Percentiles rank a stretch among this genome's conserved stretches.
Evolutionary conservation across 2,797 vertebrate genomes (phyloP).

Genomic region (Cuculus canorus): DNA sequence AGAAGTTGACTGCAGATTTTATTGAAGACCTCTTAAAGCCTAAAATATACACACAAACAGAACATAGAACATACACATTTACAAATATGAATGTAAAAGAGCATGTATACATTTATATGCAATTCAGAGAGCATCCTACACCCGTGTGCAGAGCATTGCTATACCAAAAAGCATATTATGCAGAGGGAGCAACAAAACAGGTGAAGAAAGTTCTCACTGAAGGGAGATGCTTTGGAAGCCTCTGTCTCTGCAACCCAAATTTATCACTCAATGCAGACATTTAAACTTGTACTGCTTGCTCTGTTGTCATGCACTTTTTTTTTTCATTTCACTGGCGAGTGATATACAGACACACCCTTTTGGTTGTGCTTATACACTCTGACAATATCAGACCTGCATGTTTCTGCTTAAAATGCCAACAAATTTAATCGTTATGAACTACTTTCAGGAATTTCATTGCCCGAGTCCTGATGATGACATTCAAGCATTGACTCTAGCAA

Average conservation of each 20-base stretch:
- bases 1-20: not conserved
- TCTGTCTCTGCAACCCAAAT: not conserved
- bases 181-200: not conserved
- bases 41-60: not conserved
- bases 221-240: not conserved
- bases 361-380: not conserved
- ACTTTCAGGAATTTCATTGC: constrained; percentile 27
- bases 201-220: not conserved
- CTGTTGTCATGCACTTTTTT: not conserved
- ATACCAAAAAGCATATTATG: not conserved
- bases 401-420: constrained; percentile 31
- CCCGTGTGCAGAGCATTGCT: not conserved
- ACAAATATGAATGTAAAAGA: not conserved
- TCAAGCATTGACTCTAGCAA: constrained; percentile 8
- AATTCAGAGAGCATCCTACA: not conserved
- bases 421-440: constrained; percentile 37
- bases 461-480: not conserved
- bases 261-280: not conserved
- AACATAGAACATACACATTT: not conserved
- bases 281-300: not conserved
- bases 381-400: not conserved
- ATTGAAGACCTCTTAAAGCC: not conserved
- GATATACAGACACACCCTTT: not conserved
- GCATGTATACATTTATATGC: accelerated
- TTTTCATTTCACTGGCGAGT: not conserved